Percentiles rank a stretch among this genome's conserved stretches.
Evolutionary conservation across 2,797 vertebrate species (phyloP).

Genomic region (Lemur catta): DNA sequence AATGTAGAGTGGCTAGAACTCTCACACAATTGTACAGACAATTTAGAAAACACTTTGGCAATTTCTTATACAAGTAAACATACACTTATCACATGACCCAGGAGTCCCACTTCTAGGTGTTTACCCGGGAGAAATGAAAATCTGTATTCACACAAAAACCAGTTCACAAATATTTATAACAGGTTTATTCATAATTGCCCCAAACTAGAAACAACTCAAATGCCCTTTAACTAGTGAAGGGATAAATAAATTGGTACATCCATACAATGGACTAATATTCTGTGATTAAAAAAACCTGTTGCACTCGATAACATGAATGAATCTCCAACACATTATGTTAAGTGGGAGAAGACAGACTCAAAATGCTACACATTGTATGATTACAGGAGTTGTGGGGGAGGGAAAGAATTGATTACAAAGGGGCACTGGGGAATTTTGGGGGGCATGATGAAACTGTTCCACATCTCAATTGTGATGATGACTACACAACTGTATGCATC

Average conservation of each 20-base stretch:
- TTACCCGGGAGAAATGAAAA: not conserved
- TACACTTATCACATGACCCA: not conserved
- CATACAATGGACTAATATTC: not conserved
- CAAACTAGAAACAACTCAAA: not conserved
- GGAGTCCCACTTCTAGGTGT: not conserved
- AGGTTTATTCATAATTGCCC: not conserved
- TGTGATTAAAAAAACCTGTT: not conserved
- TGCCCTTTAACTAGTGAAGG: not conserved
- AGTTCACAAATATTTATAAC: not conserved
- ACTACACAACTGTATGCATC: not conserved
- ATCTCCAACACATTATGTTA: not conserved
- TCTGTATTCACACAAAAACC: not conserved
- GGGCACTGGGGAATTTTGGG: not conserved
- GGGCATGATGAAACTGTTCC: not conserved
- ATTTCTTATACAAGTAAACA: not conserved
- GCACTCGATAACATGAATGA: not conserved
- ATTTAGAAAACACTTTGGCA: not conserved
- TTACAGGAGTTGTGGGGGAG: not conserved
- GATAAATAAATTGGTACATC: not conserved
- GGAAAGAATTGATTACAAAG: not conserved
- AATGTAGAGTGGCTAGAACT: not conserved
- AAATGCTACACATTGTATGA: accelerated
- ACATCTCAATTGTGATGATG: not conserved
- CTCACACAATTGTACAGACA: not conserved
- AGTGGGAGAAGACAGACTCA: not conserved